A percentile compares a stretch with the other conserved stretches of the same genome.
Conservation (phyloP, 2,797 vertebrate genomes). For the Coregonus ussuriensis region DNA sequence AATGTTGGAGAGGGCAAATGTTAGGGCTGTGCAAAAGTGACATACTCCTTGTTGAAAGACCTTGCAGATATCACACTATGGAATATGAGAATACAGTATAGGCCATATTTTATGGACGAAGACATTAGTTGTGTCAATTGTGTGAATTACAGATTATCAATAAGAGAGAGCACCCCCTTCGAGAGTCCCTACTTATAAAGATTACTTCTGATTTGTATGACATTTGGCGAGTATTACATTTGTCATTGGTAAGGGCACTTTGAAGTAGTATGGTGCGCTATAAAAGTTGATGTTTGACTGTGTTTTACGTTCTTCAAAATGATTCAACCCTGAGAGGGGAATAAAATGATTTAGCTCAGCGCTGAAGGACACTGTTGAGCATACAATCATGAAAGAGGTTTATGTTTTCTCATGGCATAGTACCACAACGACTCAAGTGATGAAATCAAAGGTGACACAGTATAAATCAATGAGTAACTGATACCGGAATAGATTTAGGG, state of each 20-base stretch:
- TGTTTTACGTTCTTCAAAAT: conserved; percentile 29
- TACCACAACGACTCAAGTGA: not conserved
- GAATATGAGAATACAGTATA: too few relatives aligned
- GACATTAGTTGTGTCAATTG: not conserved
- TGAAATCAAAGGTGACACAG: conserved; percentile 8
- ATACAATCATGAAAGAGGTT: not conserved
- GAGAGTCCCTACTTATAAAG: not conserved
- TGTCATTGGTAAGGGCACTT: not conserved
- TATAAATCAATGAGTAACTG: conserved; percentile 1
- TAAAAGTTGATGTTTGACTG: conserved; percentile 60
- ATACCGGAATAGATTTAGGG: not conserved
- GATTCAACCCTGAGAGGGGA: conserved; percentile 11
- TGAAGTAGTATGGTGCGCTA: conserved; percentile 18
- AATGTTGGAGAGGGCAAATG: too few relatives aligned
- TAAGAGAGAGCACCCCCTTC: not conserved
- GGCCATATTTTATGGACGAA: too few relatives aligned
- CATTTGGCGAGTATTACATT: too few relatives aligned
- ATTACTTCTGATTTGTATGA: not conserved
- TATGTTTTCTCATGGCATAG: not conserved
- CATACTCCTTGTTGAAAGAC: too few relatives aligned
- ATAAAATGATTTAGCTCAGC: conserved; percentile 7
- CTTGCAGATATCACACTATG: too few relatives aligned
- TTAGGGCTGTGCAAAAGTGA: too few relatives aligned
- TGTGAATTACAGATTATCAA: not conserved
- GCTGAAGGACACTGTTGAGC: conserved; percentile 7